Conservation (phyloP, 2,888 invertebrate genomes). For the Iphiclides podalirius region DNA sequence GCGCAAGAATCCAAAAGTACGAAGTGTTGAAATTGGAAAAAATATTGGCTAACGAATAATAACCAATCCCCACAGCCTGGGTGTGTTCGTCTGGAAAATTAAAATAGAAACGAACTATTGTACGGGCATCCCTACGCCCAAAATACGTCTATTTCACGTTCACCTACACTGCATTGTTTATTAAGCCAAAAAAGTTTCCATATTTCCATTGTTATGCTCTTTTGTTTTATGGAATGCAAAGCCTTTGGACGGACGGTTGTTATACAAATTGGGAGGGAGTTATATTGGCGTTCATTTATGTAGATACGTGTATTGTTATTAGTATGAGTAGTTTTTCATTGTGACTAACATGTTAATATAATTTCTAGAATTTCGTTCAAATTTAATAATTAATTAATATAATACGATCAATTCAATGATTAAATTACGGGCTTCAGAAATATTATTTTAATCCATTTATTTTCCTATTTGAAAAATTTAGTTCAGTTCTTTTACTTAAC, state of each 20-base stretch:
- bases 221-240: constrained; percentile 70
- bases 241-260: constrained; percentile 47
- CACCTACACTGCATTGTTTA: constrained; percentile 67
- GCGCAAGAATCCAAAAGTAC: constrained; percentile 4
- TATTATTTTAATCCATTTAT: too few relatives aligned
- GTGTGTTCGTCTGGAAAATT: constrained; percentile 20
- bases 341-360: constrained; percentile 12
- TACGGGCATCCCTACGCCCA: constrained; percentile 49
- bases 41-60: constrained; percentile 23
- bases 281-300: constrained; percentile 30
- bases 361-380: constrained; percentile 1
- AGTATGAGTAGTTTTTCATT: constrained; percentile 13
- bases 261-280: constrained; percentile 51
- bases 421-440: too few relatives aligned
- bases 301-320: constrained; percentile 21
- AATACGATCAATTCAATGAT: too few relatives aligned
- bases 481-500: too few relatives aligned
- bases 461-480: too few relatives aligned
- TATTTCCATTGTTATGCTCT: constrained; percentile 63
- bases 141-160: constrained; percentile 65
- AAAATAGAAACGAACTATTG: constrained; percentile 24
- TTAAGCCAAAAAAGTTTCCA: constrained; percentile 68
- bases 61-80: constrained; percentile 18
- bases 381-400: neutral
- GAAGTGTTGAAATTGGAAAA: constrained; percentile 25